Percentiles rank a stretch among this genome's conserved stretches.
phyloP scores from a whole-genome alignment of 2,888 invertebrate species.

The Neoaliturus tenellus region DNA sequence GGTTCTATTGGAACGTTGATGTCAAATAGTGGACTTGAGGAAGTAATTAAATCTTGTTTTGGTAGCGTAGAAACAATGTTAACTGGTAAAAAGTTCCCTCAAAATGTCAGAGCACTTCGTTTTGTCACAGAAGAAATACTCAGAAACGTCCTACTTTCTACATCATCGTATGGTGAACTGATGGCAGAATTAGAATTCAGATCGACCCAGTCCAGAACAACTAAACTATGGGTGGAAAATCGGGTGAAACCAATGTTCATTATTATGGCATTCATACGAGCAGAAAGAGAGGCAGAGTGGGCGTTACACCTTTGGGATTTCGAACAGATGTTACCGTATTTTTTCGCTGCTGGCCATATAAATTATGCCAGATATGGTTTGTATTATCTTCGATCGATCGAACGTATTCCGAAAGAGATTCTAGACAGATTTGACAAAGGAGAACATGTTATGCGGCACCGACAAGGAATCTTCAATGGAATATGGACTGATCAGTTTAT shows the following conservation, averaged over 20 bases:
- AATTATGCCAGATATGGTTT: constrained; percentile 20
- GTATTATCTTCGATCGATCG: neutral
- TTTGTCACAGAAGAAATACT: constrained; percentile 8
- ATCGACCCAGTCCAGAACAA: neutral
- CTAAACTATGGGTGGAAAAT: neutral
- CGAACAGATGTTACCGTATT: neutral
- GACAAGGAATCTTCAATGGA: neutral
- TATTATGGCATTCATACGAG: neutral
- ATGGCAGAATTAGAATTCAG: neutral
- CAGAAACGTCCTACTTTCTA: too few species aligned
- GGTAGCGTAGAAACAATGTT: constrained; percentile 1
- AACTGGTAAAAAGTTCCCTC: constrained; percentile 32
- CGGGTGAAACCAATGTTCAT: neutral
- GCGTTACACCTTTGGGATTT: neutral
- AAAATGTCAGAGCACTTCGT: constrained; percentile 27
- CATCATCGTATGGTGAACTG: too few species aligned
- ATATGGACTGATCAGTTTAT: constrained; percentile 30
- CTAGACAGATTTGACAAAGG: neutral
- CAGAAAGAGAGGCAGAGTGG: constrained; percentile 7
- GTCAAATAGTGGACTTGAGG: neutral
- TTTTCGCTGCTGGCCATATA: constrained; percentile 1
- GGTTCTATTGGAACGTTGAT: constrained; percentile 22
- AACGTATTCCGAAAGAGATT: neutral
- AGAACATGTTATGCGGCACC: neutral
- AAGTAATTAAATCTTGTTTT: constrained; percentile 1